Base-by-base conservation (phyloP, 2,797 vertebrate genomes). In the Menidia menidia region DNA sequence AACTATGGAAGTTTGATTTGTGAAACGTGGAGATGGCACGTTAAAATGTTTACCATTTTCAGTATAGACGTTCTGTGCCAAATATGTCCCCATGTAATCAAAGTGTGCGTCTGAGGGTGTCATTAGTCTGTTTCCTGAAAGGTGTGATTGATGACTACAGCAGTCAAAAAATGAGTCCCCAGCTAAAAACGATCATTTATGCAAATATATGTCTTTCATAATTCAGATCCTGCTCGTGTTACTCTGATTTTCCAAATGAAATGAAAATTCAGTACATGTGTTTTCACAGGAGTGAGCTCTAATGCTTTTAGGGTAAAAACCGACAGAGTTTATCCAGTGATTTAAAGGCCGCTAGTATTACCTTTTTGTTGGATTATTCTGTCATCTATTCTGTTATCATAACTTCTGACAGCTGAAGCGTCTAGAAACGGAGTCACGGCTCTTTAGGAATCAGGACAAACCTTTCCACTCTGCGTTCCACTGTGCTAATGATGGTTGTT, bases 51-150 rank as follows among this genome's bases (percentile, higher is more conserved):
- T 54, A 73, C 56, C 78, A 72, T 72, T 32, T 66, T 32, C 30
- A 44, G 4, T 30, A 30, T 30, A 25, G 76, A 68, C 41, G 32
- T 68, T 74, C 52, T 80, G 82, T 91, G 91, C 88, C 88, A 92
- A 84, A 89, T 67, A 57, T 68, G 56, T 61, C 45, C 55, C 31
- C 42, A 0, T 83, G 31, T 77, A 48, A 50, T 73, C 71, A 60
- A 57, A 56, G 56, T 51, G 39, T 47, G 25, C 58, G 54, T 82
- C 6, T 75, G 43, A 43, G 39, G 18, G 64, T 78, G 16, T 58
- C 48, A 73, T 12, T 56, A 60, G 51, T 71, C 69, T 72, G 42
- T 69, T 45, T 69, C 31, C 10, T 57, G 52, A 73, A 41, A 9
- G 35, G 54, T 71, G 76, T 70, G 39, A 75, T 64, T 62, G 50